A percentile compares a stretch with the other conserved stretches of the same genome.
phyloP scores from a whole-genome alignment of 2,113 vertebrate species.

The Arothron firmamentum region DNA sequence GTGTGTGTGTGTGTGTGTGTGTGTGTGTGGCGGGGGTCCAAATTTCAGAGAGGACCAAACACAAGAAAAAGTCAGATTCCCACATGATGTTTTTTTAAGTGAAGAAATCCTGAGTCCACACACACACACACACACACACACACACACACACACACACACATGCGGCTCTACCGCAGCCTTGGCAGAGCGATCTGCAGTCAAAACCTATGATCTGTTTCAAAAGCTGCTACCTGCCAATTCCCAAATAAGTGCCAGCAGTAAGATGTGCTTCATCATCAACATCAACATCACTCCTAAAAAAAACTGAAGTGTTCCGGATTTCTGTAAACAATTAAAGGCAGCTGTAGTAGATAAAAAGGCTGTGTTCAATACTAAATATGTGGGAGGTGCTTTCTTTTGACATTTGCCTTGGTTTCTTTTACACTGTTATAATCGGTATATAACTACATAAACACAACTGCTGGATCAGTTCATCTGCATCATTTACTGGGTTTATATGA shows the following conservation, averaged over 20 bases:
- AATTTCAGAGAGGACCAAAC: too few species aligned
- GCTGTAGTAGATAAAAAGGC: conserved; percentile 57
- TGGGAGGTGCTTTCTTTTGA: conserved; percentile 23
- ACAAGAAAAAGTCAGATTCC: background rate
- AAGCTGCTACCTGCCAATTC: conserved; percentile 30
- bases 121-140: background rate
- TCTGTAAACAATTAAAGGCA: conserved; percentile 58
- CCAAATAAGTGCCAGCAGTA: conserved; percentile 18
- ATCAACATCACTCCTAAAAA: conserved; percentile 40
- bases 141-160: background rate
- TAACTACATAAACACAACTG: too few species aligned
- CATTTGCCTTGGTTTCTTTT: conserved; percentile 7
- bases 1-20: too few species aligned
- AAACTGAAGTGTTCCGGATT: conserved; percentile 48
- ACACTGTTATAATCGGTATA: background rate
- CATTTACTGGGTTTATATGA: background rate
- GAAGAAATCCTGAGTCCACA: background rate
- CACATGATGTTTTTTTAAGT: conserved; percentile 14
- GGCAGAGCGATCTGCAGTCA: background rate
- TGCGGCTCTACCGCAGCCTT: background rate
- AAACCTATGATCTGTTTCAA: conserved; percentile 2
- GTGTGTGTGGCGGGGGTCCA: too few species aligned
- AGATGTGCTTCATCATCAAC: conserved; percentile 29
- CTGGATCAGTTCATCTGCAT: too few species aligned
- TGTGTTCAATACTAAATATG: conserved; percentile 51